Evolutionary conservation across 2,797 vertebrate species (phyloP).

Genomic region (Ambastaia sidthimunki): DNA sequence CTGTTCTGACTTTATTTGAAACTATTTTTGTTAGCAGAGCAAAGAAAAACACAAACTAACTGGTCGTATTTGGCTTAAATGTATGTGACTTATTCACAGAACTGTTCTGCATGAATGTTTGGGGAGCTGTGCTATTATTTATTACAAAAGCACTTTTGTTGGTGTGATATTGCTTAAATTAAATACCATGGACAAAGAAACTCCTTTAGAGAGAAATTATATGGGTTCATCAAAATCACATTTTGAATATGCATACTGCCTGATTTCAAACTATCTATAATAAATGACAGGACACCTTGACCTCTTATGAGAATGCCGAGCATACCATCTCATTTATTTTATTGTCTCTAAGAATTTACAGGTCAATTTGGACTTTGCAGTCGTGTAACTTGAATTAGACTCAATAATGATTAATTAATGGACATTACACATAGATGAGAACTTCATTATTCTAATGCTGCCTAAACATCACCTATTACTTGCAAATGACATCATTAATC

Average conservation of each 20-base stretch:
- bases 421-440: slow-evolving; percentile 39
- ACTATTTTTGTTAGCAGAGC: too few relatives aligned
- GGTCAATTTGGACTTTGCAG: neutral
- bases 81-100: neutral
- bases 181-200: neutral
- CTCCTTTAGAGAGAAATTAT: neutral
- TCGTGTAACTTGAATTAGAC: slow-evolving; percentile 39
- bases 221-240: neutral
- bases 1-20: too few relatives aligned
- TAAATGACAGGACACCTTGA: slow-evolving; percentile 33
- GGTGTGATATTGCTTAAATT: neutral
- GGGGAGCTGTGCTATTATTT: neutral
- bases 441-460: slow-evolving; percentile 46
- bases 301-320: slow-evolving; percentile 19
- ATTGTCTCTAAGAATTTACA: slow-evolving; percentile 20
- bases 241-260: neutral
- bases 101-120: neutral
- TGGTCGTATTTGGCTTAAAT: too few relatives aligned
- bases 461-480: slow-evolving; percentile 53
- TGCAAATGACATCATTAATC: slow-evolving; percentile 57
- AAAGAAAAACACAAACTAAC: too few relatives aligned
- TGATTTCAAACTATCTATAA: neutral
- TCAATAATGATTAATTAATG: slow-evolving; percentile 56
- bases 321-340: slow-evolving; percentile 7
- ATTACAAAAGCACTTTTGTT: neutral